These are phyloP conservation scores for Salminus brasiliensis DNA, from an alignment of 2,113 vertebrate species.

Conservation along the genomic window DNA sequence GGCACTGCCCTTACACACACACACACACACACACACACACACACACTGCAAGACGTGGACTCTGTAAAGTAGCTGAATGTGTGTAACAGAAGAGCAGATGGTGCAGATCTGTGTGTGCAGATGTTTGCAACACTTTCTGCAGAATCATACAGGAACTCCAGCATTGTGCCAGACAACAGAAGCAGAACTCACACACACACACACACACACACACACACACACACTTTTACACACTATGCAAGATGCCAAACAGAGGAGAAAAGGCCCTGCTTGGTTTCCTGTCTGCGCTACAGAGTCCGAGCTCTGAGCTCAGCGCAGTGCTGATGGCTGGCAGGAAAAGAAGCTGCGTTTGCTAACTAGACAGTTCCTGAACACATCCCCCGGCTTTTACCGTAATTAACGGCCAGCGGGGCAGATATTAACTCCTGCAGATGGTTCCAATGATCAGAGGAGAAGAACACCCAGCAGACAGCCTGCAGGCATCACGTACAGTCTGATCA, in stretches of 20 bases:
- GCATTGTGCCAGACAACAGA: not conserved
- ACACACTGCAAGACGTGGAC: too few relatives aligned
- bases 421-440: not conserved
- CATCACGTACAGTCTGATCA: too few relatives aligned
- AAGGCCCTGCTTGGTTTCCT: conserved; percentile 45
- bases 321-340: conserved; percentile 25
- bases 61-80: too few relatives aligned
- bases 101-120: too few relatives aligned
- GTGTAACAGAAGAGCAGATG: too few relatives aligned
- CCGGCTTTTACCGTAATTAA: conserved; percentile 52
- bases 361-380: conserved; percentile 30
- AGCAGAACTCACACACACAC: not conserved
- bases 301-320: too few relatives aligned
- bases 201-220: not conserved
- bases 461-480: too few relatives aligned
- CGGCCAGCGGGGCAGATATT: not conserved
- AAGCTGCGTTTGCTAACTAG: conserved; percentile 36
- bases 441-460: not conserved
- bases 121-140: too few relatives aligned
- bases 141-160: too few relatives aligned
- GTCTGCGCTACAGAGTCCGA: conserved; percentile 58
- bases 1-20: too few relatives aligned
- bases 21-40: too few relatives aligned
- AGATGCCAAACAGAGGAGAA: conserved; percentile 2
- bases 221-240: too few relatives aligned